Percentiles rank a stretch among this genome's conserved stretches.
Conservation (phyloP, 2,888 invertebrate species). For the Papilio gigon region DNA sequence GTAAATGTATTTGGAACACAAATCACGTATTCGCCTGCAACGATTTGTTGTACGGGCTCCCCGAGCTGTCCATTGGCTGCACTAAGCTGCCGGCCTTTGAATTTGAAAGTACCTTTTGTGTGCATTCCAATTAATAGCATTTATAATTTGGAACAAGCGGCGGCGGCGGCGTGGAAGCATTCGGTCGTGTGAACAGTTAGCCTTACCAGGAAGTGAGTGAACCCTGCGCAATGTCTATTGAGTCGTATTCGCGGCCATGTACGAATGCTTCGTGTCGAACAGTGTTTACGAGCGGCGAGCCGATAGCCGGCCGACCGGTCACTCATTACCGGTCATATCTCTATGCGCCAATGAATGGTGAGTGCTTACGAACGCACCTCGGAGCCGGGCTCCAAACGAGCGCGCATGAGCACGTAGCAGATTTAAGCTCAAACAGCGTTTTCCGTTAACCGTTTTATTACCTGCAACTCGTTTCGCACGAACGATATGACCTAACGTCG, state of each 20-base stretch:
- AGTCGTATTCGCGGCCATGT: constrained; percentile 72
- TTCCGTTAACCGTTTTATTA: constrained; percentile 67
- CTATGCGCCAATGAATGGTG: constrained; percentile 77
- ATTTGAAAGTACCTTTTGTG: constrained; percentile 53
- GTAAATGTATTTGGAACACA: not conserved
- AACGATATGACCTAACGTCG: constrained; percentile 51
- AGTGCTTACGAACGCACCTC: constrained; percentile 71
- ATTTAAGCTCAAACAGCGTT: constrained; percentile 60
- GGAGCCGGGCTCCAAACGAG: constrained; percentile 68
- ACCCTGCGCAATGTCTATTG: constrained; percentile 70
- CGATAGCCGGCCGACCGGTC: constrained; percentile 72
- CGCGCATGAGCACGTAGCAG: constrained; percentile 69
- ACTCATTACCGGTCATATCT: constrained; percentile 79
- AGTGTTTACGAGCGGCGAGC: constrained; percentile 77
- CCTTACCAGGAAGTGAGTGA: constrained; percentile 68
- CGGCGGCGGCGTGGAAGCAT: constrained; percentile 45
- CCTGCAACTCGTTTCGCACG: constrained; percentile 58
- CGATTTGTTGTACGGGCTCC: constrained; percentile 40
- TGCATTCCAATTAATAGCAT: constrained; percentile 51
- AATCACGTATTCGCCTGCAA: not conserved
- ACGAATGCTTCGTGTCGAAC: constrained; percentile 72
- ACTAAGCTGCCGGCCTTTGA: constrained; percentile 68
- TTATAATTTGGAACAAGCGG: constrained; percentile 51
- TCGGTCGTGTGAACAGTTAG: constrained; percentile 58
- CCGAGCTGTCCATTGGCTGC: constrained; percentile 58